A percentile compares a stretch with the other conserved stretches of the same genome.
phyloP scores from a whole-genome alignment of 23 tunicate species.

The Halocynthia roretzi region DNA sequence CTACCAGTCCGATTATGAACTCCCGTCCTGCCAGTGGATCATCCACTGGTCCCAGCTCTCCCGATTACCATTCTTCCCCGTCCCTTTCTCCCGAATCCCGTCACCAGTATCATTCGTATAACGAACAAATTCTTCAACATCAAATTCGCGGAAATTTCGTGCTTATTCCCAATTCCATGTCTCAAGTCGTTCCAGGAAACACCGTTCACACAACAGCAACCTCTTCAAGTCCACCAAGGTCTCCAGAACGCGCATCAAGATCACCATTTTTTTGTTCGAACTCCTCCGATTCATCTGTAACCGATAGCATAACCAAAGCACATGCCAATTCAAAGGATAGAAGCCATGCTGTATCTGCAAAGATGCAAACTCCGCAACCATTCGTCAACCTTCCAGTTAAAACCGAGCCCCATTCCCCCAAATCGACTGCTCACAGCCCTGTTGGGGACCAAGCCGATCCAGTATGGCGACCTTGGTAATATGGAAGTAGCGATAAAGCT shows the following conservation, averaged over 20 bases:
- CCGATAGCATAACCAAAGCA: too few species aligned
- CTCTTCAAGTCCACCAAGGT: too few species aligned
- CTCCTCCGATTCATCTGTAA: neutral
- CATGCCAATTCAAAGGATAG: too few species aligned
- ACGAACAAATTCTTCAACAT: too few species aligned
- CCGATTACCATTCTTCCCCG: neutral
- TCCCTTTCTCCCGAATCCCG: neutral
- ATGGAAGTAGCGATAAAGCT: neutral
- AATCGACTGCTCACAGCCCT: neutral
- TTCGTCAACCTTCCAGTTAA: constrained; percentile 8
- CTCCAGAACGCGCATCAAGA: too few species aligned
- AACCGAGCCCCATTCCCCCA: constrained; percentile 7
- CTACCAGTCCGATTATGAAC: neutral
- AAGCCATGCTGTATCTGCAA: too few species aligned
- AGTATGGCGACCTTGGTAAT: constrained; percentile 26
- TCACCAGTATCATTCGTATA: neutral
- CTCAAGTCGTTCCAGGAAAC: neutral
- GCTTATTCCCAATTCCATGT: too few species aligned
- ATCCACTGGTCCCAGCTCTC: neutral
- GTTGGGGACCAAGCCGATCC: constrained; percentile 12
- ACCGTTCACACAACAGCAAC: too few species aligned
- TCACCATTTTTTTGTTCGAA: neutral
- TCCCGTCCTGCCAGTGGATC: neutral
- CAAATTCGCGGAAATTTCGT: too few species aligned
- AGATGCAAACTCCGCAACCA: neutral